Evolutionary conservation across 2,888 invertebrate genomes (phyloP), one percentile per base, ranked within the genome.

Genomic region (Meghimatium bilineatum): DNA sequence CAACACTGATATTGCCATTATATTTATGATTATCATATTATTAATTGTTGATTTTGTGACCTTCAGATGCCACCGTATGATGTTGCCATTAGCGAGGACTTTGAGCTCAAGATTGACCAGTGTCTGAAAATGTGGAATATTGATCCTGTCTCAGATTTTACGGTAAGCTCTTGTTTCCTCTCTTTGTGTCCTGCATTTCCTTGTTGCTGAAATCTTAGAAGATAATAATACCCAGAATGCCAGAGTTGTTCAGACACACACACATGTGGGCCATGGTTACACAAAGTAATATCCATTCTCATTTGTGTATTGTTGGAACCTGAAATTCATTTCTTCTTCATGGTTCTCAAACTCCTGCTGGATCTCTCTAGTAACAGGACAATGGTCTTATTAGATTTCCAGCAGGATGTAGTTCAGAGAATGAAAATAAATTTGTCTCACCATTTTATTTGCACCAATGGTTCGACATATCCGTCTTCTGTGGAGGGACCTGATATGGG

Each of bases 71-170:
- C 93, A 26, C 90, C 91, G 26, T 93, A 92, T 92, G 95, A 96
- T 12, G 97, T 99, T 0, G 95, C 95, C 82, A 94, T 99, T 0
- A 95, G 95, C 34, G 96, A 96, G 0, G 95, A 96, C n/a, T 91
- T 98, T 1, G 95, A 96, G 83, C 60, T 86, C 2, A 90, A 93
- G 44, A 85, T 94, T 38, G 89, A 91, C 49, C 87, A 87, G 14
- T 91, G 91, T 66, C 86, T 94, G 32, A 85, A 87, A 8, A 79
- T 87, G 49, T 90, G 95, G 87, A 87, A 91, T 80, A 90, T 90
- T 66, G 84, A 87, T 52, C 90, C 90, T 60, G 86, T 87, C 17
- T 83, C 75, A 14, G 32, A 84, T 49, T 84, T 80, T 76, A 34
- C 38, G n/a, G 71, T 84, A 49, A 44, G 56, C 6, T 20, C 23